phyloP scores from a whole-genome alignment of 2,113 vertebrate species.

The Crypturellus undulatus region DNA sequence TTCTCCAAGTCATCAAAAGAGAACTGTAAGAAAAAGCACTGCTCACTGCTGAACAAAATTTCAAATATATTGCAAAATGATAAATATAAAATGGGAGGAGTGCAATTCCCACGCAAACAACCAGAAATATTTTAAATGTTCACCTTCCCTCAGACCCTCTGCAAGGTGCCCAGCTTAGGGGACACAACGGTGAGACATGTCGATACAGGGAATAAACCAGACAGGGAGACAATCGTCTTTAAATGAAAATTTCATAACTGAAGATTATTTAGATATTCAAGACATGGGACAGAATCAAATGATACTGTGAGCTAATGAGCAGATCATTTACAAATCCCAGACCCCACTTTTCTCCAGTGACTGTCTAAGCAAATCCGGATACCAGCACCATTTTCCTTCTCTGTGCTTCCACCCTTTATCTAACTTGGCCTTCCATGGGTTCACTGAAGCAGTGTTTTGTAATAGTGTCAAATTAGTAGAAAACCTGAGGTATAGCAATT shows the following conservation, averaged over 20 bases:
- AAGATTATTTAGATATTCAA: not conserved
- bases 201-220: not conserved
- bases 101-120: not conserved
- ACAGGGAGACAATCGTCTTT: not conserved
- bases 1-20: not conserved
- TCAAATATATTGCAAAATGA: not conserved
- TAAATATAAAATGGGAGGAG: not conserved
- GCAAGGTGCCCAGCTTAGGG: fast-evolving
- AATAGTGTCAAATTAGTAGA: constrained; percentile 70
- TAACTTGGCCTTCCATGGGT: constrained; percentile 48
- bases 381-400: constrained; percentile 9
- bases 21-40: not conserved
- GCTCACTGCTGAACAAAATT: not conserved
- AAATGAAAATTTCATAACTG: not conserved
- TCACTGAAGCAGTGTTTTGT: constrained; percentile 60
- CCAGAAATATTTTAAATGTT: not conserved
- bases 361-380: constrained; percentile 23
- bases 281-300: not conserved
- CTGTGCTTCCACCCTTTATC: constrained; percentile 31
- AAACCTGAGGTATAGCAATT: constrained; percentile 61
- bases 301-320: constrained; percentile 15
- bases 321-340: constrained; percentile 23
- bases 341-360: not conserved
- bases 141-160: not conserved
- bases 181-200: not conserved